These are phyloP conservation scores for Bryconaethiops microstoma DNA, from an alignment of 2,797 vertebrate genomes.

Conservation along the genomic window DNA sequence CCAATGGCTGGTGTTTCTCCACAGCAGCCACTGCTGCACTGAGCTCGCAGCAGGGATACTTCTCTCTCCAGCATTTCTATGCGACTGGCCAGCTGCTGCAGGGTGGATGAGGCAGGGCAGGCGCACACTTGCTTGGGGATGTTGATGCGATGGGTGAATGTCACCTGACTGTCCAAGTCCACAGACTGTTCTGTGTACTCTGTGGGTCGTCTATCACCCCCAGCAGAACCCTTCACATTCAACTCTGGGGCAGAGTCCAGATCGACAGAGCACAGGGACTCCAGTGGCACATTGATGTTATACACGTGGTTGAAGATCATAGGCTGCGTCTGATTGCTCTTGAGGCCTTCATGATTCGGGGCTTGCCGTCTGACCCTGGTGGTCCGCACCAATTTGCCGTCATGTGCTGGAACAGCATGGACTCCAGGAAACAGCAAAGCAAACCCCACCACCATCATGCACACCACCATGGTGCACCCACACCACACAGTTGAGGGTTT, in stretches of 20 bases:
- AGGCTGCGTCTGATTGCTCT: slow-evolving; percentile 83
- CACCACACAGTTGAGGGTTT: slow-evolving; percentile 38
- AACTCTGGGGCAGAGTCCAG: slow-evolving; percentile 73
- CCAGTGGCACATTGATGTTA: slow-evolving; percentile 93
- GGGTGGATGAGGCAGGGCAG: slow-evolving; percentile 79
- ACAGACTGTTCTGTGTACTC: slow-evolving; percentile 89
- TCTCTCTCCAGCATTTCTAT: slow-evolving; percentile 97
- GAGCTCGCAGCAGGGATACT: slow-evolving; percentile 88
- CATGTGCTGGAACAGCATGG: slow-evolving; percentile 72
- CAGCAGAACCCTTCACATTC: slow-evolving; percentile 72
- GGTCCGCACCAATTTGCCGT: slow-evolving; percentile 80
- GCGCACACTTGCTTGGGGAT: slow-evolving; percentile 92
- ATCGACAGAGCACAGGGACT: slow-evolving; percentile 88
- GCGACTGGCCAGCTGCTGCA: slow-evolving; percentile 90
- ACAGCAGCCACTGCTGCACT: slow-evolving; percentile 89
- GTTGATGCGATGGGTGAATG: slow-evolving; percentile 96
- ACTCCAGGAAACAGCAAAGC: slow-evolving; percentile 66
- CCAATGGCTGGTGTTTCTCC: slow-evolving; percentile 90
- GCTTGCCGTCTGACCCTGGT: slow-evolving; percentile 78
- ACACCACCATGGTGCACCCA: slow-evolving; percentile 57
- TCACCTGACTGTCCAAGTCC: slow-evolving; percentile 91
- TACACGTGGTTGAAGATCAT: slow-evolving; percentile 96
- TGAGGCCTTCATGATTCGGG: slow-evolving; percentile 64
- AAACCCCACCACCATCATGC: slow-evolving; percentile 65
- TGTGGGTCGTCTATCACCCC: slow-evolving; percentile 62